A percentile compares a stretch with the other conserved stretches of the same genome.
phyloP scores from a whole-genome alignment of 1,140 invertebrate species.

The Eupristina koningsbergeri region DNA sequence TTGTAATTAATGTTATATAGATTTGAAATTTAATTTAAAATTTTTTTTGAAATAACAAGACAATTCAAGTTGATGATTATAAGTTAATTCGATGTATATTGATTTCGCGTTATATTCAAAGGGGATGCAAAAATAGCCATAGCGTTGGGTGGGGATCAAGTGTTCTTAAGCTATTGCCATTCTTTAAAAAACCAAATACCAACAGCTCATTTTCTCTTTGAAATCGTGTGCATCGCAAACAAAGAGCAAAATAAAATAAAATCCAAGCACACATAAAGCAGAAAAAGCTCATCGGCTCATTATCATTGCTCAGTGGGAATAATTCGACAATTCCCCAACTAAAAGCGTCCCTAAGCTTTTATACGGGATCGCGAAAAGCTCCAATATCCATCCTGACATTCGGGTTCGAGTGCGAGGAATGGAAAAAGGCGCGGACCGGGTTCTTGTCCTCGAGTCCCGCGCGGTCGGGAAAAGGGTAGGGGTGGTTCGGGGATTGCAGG shows the following conservation, averaged over 20 bases:
- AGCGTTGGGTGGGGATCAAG: too few relatives aligned
- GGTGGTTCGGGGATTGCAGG: constrained; percentile 54
- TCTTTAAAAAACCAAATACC: too few relatives aligned
- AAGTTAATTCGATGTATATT: neutral
- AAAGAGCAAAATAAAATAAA: neutral
- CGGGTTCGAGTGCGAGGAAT: neutral
- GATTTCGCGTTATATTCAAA: neutral
- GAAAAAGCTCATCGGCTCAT: constrained; percentile 1
- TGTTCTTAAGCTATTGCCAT: too few relatives aligned
- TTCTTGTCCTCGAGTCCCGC: neutral
- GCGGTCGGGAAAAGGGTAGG: constrained; percentile 22
- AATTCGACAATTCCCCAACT: constrained; percentile 13
- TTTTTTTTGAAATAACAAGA: too few relatives aligned
- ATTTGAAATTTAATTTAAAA: too few relatives aligned
- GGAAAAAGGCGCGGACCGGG: neutral
- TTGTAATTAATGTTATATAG: too few relatives aligned
- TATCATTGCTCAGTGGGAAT: constrained; percentile 5
- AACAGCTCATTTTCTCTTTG: neutral
- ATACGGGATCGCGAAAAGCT: constrained; percentile 4
- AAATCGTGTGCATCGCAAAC: neutral
- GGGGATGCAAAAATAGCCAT: neutral
- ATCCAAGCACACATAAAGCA: neutral
- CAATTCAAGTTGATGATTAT: too few relatives aligned
- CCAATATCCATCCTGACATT: neutral
- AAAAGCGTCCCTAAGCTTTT: neutral